These are phyloP conservation scores for Leptinotarsa texana DNA, from an alignment of 1,140 invertebrate genomes.

Conservation along the genomic window DNA sequence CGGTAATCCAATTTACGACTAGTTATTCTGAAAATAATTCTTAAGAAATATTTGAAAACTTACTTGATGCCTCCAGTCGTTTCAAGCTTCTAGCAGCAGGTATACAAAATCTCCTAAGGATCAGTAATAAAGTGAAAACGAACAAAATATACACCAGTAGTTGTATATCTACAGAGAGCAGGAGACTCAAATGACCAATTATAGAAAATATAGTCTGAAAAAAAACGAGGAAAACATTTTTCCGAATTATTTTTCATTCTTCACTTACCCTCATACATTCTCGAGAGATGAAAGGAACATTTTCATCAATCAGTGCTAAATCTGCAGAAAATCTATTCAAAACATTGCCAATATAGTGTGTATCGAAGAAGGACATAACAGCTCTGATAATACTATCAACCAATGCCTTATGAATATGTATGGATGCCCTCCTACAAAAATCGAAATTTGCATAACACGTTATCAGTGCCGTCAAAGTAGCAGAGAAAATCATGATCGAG, in stretches of 20 bases:
- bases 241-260: too few species aligned
- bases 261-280: slow-evolving; percentile 17
- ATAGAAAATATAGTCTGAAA: slow-evolving; percentile 20
- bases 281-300: slow-evolving; percentile 58
- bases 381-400: slow-evolving; percentile 64
- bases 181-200: neutral
- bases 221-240: neutral
- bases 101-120: slow-evolving; percentile 70
- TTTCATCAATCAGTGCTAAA: slow-evolving; percentile 67
- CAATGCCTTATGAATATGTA: slow-evolving; percentile 69
- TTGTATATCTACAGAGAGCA: neutral
- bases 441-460: slow-evolving; percentile 56
- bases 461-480: slow-evolving; percentile 9
- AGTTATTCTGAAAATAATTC: neutral
- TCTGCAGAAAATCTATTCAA: slow-evolving; percentile 69
- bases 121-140: slow-evolving; percentile 59
- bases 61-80: slow-evolving; percentile 67
- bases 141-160: neutral
- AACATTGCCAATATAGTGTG: slow-evolving; percentile 57
- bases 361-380: slow-evolving; percentile 71
- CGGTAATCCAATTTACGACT: neutral
- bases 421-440: slow-evolving; percentile 67
- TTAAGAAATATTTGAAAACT: slow-evolving; percentile 35
- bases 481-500: slow-evolving; percentile 30
- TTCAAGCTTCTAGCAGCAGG: slow-evolving; percentile 67